These are phyloP conservation scores for Bellardia bayeri DNA, from an alignment of 2,888 invertebrate species.

Conservation along the genomic window DNA sequence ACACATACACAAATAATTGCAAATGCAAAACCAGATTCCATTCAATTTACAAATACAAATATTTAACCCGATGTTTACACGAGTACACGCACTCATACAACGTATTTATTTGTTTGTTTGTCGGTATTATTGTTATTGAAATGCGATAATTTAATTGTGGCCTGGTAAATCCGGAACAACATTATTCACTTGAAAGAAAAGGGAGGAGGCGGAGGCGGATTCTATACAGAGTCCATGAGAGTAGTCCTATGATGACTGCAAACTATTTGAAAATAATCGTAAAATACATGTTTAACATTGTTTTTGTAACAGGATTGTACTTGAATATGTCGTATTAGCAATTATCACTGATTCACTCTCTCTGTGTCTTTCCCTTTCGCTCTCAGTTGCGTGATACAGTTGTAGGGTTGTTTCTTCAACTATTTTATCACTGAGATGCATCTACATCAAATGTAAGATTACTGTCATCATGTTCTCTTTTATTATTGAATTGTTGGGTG, in stretches of 20 bases:
- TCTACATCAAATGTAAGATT: slow-evolving; percentile 81
- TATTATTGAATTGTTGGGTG: slow-evolving; percentile 68
- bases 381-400: slow-evolving; percentile 8
- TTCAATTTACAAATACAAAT: background rate
- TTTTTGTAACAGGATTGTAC: slow-evolving; percentile 84
- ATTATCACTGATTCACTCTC: slow-evolving; percentile 50
- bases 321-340: slow-evolving; percentile 81
- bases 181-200: slow-evolving; percentile 40
- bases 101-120: slow-evolving; percentile 44
- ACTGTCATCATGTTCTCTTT: slow-evolving; percentile 80
- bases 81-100: slow-evolving; percentile 5
- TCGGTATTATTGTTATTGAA: slow-evolving; percentile 82
- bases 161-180: slow-evolving; percentile 69
- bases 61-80: slow-evolving; percentile 55
- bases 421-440: slow-evolving; percentile 68
- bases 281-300: slow-evolving; percentile 83
- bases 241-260: slow-evolving; percentile 72
- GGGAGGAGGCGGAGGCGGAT: slow-evolving; percentile 36
- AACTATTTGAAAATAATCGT: slow-evolving; percentile 59
- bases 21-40: slow-evolving; percentile 25
- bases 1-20: slow-evolving; percentile 8
- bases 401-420: slow-evolving; percentile 31
- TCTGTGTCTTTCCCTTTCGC: slow-evolving; percentile 61
- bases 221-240: slow-evolving; percentile 51
- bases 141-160: slow-evolving; percentile 83